Evolutionary conservation across 2,888 invertebrate species (phyloP).

Genomic region (Choreutis nemorana): DNA sequence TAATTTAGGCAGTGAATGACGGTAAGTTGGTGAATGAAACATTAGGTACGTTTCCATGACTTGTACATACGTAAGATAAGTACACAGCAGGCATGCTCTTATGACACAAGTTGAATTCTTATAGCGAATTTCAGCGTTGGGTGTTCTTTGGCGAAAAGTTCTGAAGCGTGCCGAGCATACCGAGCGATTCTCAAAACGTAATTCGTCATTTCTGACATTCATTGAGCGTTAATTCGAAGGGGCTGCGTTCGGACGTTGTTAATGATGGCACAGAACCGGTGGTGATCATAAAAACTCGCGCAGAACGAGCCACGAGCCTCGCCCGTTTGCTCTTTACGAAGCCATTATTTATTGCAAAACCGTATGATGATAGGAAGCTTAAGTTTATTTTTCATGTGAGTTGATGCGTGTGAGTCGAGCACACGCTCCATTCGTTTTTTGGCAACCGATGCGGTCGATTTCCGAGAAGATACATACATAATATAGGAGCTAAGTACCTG

Average conservation of each 20-base stretch:
- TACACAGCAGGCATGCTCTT: too few species aligned
- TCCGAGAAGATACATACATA: conserved; percentile 58
- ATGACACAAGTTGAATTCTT: too few species aligned
- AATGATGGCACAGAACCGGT: conserved; percentile 47
- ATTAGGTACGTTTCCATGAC: too few species aligned
- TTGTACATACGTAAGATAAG: too few species aligned
- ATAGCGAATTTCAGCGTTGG: too few species aligned
- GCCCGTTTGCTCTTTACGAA: conserved; percentile 31
- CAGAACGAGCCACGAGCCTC: conserved; percentile 19
- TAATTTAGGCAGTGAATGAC: too few species aligned
- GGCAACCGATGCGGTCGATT: conserved; percentile 47
- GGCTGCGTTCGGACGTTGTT: conserved; percentile 27
- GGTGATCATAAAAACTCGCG: conserved; percentile 37
- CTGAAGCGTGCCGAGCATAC: conserved; percentile 12
- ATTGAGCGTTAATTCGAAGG: conserved; percentile 27
- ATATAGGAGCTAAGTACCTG: conserved; percentile 53
- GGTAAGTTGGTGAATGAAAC: too few species aligned
- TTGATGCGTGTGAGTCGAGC: conserved; percentile 25
- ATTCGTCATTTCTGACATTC: conserved; percentile 34
- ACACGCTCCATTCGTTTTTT: conserved; percentile 38
- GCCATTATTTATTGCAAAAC: conserved; percentile 48
- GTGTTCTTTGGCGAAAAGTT: conserved; percentile 11
- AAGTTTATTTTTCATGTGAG: conserved; percentile 33
- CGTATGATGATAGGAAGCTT: conserved; percentile 37
- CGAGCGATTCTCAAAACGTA: conserved; percentile 22